Conservation (phyloP, 2,113 vertebrate genomes). For the Gymnarchus niloticus region DNA sequence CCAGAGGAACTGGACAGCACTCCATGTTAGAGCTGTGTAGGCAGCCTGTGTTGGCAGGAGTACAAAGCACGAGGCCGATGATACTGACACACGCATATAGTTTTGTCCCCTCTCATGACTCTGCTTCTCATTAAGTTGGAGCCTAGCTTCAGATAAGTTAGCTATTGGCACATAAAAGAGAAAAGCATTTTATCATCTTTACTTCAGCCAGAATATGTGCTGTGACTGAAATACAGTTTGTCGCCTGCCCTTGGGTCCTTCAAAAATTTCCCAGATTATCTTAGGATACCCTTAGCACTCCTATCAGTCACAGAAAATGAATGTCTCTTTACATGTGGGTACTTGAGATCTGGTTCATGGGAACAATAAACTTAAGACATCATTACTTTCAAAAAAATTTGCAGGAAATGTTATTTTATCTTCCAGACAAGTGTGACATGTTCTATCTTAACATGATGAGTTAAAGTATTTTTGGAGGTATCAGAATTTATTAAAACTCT, state of each 20-base stretch:
- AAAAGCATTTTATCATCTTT: not conserved
- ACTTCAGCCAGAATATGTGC: not conserved
- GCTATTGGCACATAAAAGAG: not conserved
- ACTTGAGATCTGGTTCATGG: not conserved
- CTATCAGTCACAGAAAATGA: not conserved
- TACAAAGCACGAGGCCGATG: conserved; percentile 45
- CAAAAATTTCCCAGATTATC: not conserved
- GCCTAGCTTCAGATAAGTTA: not conserved
- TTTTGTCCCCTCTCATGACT: not conserved
- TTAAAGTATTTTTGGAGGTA: not conserved
- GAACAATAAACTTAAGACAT: not conserved
- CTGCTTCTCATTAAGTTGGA: not conserved
- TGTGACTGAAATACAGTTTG: not conserved
- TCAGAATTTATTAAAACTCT: not conserved
- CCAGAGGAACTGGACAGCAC: conserved; percentile 51
- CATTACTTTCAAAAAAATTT: not conserved
- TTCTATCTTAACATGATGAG: not conserved
- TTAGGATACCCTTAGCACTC: not conserved
- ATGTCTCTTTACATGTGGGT: not conserved
- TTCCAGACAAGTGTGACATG: not conserved
- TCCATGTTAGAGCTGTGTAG: conserved; percentile 47
- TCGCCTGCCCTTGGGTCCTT: not conserved
- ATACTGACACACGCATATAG: not conserved
- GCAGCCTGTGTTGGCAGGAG: conserved; percentile 49
- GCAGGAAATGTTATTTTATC: not conserved